Conservation (phyloP, 2,113 vertebrate genomes). For the Glareola pratincola region DNA sequence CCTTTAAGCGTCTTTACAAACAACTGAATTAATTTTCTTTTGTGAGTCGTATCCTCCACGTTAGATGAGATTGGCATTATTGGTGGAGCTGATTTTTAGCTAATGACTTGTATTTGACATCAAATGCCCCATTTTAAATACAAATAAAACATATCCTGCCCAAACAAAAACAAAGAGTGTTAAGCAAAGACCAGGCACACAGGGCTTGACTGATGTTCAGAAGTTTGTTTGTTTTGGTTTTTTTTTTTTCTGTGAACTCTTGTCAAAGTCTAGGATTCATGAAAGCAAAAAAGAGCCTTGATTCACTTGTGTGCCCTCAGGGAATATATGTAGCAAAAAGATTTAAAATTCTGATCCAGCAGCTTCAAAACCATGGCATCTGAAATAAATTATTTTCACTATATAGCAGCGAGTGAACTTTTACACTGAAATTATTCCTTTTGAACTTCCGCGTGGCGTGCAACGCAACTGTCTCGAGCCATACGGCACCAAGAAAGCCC, state of each 20-base stretch:
- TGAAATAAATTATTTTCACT: slow-evolving; percentile 69
- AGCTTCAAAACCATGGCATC: slow-evolving; percentile 57
- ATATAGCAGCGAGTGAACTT: slow-evolving; percentile 49
- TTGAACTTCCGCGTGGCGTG: slow-evolving; percentile 18
- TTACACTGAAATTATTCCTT: slow-evolving; percentile 53
- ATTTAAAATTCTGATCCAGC: slow-evolving; percentile 74
- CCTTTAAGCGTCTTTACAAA: slow-evolving; percentile 4
- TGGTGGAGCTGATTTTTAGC: slow-evolving; percentile 12
- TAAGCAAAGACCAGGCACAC: slow-evolving; percentile 47
- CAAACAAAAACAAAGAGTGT: slow-evolving; percentile 51
- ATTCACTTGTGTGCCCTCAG: slow-evolving; percentile 49
- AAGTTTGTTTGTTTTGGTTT: slow-evolving; percentile 23
- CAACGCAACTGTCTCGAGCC: neutral
- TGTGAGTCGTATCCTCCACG: neutral
- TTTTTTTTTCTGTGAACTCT: slow-evolving; percentile 34
- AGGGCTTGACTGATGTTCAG: slow-evolving; percentile 55
- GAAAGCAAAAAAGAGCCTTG: slow-evolving; percentile 68
- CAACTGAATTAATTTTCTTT: slow-evolving; percentile 29
- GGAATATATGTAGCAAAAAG: slow-evolving; percentile 59
- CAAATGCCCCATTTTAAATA: slow-evolving; percentile 48
- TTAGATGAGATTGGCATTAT: neutral
- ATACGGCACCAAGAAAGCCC: neutral
- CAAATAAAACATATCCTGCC: slow-evolving; percentile 52
- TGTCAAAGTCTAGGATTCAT: slow-evolving; percentile 66
- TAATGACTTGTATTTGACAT: slow-evolving; percentile 19